phyloP scores from a whole-genome alignment of 2,113 vertebrate genomes.

The Tyrannus savana region DNA sequence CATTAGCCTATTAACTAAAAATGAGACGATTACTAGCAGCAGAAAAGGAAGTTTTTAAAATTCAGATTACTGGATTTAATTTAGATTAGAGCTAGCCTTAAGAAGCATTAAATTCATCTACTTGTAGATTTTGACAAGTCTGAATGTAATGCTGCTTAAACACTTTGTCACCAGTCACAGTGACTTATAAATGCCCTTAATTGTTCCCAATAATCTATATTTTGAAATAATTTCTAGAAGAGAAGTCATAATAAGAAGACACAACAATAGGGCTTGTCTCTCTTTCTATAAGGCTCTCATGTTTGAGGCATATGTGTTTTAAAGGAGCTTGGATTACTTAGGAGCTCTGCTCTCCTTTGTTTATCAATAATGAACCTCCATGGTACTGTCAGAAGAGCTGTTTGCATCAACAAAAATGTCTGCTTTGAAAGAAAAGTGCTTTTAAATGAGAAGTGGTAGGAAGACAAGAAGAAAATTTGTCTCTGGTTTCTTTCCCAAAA shows the following conservation, averaged over 20 bases:
- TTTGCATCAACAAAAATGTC: neutral
- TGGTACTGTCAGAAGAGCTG: neutral
- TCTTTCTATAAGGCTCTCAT: neutral
- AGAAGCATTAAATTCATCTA: neutral
- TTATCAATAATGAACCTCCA: neutral
- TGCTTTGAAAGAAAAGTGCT: conserved; percentile 32
- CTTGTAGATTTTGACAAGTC: neutral
- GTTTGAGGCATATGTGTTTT: neutral
- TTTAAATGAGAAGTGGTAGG: conserved; percentile 7
- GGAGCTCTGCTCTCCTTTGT: neutral
- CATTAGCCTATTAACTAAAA: neutral
- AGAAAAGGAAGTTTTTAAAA: neutral
- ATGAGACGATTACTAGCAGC: neutral
- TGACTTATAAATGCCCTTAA: neutral
- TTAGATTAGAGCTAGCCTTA: neutral
- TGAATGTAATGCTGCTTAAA: neutral
- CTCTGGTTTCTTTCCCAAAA: neutral
- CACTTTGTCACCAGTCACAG: neutral
- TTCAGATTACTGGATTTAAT: neutral
- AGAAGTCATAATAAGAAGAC: neutral
- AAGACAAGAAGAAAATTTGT: conserved; percentile 3
- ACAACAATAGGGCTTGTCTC: neutral
- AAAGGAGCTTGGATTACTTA: neutral
- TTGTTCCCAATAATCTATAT: neutral
- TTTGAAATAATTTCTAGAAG: neutral